phyloP scores from a whole-genome alignment of 2,113 vertebrate species.

The Gymnocephalus cernua region DNA sequence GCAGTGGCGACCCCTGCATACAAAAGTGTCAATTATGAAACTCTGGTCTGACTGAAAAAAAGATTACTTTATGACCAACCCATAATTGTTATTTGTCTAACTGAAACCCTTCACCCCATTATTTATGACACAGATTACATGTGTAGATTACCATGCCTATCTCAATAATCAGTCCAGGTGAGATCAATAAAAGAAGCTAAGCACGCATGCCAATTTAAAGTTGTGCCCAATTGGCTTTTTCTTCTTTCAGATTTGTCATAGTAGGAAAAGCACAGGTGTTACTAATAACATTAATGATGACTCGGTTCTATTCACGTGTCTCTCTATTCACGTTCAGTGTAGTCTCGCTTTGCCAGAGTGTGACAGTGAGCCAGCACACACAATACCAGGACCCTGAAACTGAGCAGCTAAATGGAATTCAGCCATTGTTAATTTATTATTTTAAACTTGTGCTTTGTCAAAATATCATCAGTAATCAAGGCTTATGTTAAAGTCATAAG shows the following conservation, averaged over 20 bases:
- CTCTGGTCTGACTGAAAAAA: no score
- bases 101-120: not conserved
- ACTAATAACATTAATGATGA: no score
- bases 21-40: no score
- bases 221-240: not conserved
- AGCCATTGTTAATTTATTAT: not conserved
- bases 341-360: no score
- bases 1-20: no score
- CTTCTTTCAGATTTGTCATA: no score
- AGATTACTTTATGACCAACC: not conserved
- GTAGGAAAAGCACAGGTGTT: not conserved
- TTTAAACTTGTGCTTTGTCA: not conserved
- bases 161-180: not conserved
- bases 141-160: no score
- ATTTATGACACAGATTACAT: not conserved
- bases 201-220: not conserved
- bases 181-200: not conserved
- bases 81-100: not conserved
- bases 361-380: no score
- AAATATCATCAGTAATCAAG: not conserved
- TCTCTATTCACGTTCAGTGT: no score
- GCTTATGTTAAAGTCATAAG: not conserved
- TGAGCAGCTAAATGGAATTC: not conserved
- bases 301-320: no score
- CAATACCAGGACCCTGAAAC: not conserved